Conservation (phyloP, 2,888 invertebrate species). For the Hecatera dysodea region DNA sequence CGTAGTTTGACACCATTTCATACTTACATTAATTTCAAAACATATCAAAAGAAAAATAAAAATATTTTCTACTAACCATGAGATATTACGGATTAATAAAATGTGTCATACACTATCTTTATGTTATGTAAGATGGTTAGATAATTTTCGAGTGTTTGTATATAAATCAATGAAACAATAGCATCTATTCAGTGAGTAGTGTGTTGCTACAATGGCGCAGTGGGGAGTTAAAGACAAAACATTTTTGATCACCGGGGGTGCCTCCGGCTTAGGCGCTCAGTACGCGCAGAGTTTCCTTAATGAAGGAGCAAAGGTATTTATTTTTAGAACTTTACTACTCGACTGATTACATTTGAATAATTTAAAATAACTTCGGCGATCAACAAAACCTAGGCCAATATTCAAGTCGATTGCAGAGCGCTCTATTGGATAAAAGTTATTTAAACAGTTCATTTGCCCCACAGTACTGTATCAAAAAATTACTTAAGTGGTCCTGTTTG, state of each 20-base stretch:
- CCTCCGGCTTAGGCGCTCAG: slow-evolving; percentile 75
- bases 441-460: too few relatives aligned
- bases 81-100: not conserved
- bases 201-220: slow-evolving; percentile 12
- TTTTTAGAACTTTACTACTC: not conserved
- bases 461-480: too few relatives aligned
- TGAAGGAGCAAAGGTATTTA: slow-evolving; percentile 73
- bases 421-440: too few relatives aligned
- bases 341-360: not conserved
- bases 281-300: slow-evolving; percentile 72
- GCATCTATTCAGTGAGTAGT: not conserved
- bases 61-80: not conserved
- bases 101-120: not conserved
- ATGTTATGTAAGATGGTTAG: slow-evolving; percentile 4
- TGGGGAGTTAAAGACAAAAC: slow-evolving; percentile 69
- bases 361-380: too few relatives aligned
- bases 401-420: too few relatives aligned
- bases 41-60: not conserved
- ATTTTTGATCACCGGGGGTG: slow-evolving; percentile 76
- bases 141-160: not conserved
- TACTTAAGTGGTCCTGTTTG: too few relatives aligned
- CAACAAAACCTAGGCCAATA: too few relatives aligned
- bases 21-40: too few relatives aligned
- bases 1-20: too few relatives aligned
- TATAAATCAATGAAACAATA: not conserved